A percentile compares a stretch with the other conserved stretches of the same genome.
These are phyloP conservation scores for Phylloscopus whistleri DNA, from an alignment of 2,113 vertebrate genomes.

Conservation along the genomic window DNA sequence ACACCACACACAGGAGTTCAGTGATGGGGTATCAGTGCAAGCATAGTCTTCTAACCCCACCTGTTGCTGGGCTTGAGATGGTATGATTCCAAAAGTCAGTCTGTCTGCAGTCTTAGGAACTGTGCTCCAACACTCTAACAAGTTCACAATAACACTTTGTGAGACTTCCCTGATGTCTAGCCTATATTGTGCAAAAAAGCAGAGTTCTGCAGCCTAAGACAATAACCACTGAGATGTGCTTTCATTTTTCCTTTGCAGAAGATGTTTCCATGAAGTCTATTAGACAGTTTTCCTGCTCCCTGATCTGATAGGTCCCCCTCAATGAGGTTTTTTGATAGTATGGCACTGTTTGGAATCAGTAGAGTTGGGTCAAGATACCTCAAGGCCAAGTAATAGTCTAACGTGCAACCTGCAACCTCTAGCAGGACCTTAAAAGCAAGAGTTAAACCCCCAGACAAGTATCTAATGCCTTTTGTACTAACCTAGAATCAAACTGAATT, in stretches of 20 bases:
- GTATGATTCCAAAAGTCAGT: not conserved
- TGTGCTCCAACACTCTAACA: not conserved
- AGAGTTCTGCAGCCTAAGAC: not conserved
- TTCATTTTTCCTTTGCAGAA: not conserved
- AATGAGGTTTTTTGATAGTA: not conserved
- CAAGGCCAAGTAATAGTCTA: not conserved
- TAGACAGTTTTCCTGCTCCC: not conserved
- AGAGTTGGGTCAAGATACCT: not conserved
- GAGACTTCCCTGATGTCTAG: not conserved
- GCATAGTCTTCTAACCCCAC: not conserved
- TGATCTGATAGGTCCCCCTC: not conserved
- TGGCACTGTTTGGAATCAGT: not conserved
- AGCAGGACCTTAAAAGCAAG: not conserved
- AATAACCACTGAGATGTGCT: not conserved
- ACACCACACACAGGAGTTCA: not conserved
- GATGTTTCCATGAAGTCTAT: not conserved
- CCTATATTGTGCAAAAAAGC: not conserved
- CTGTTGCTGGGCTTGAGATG: not conserved
- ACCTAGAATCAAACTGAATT: not conserved
- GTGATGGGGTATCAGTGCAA: not conserved
- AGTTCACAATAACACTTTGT: rapidly evolving
- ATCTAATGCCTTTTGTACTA: not conserved
- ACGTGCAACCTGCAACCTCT: not conserved
- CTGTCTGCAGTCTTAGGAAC: not conserved
- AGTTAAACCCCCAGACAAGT: not conserved